Base-by-base conservation (phyloP, 92 coral and sea anemone species). In the Virgularia gustaviana region DNA sequence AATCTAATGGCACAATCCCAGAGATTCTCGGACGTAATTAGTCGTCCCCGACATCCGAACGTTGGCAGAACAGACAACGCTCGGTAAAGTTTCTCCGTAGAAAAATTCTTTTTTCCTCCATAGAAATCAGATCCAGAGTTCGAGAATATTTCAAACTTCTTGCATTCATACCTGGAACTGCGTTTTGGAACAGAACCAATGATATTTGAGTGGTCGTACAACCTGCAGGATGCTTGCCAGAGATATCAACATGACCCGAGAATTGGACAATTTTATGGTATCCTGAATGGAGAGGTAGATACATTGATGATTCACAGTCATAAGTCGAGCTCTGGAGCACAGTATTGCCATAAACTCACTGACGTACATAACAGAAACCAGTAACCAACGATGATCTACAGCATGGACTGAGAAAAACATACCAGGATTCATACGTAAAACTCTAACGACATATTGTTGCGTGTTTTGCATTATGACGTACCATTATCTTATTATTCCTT, bases 121-220 rank as follows among this genome's bases (percentile, higher is more conserved):
- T 87, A 92, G 98, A 87, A 83, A 83, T 66, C 94, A 1, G 85
- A 77, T 27, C 81, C 84, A 19, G 98, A 87, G 51, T 81, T 83
- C 28, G 96, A 87, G 16, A 88, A 83, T 13, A 72, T 92, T 10
- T 88, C 94, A 2, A 89, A 82, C 33, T 92, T 92, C 81, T 81
- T 92, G 15, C 88, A 89, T 65, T 72, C 79, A 32, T 92, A 92
- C 49, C 88, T 92, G 0, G 92, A 92, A 63, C 85, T 96, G 41
- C 86, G 98, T 62, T 92, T 92, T 78, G 98, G 98, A 31, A 90
- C 88, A 29, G 98, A 92, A 63, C 89, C 86, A 61, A 87, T 94
- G 99, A 81, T 90, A 32, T 72, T 82, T 23, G 99, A 94, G 47
- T 94, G 99, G 99, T 91, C 92, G 10, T 94, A 94, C 70, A 94